Conservation (phyloP, 1,140 invertebrate species). For the Tenebrio molitor region DNA sequence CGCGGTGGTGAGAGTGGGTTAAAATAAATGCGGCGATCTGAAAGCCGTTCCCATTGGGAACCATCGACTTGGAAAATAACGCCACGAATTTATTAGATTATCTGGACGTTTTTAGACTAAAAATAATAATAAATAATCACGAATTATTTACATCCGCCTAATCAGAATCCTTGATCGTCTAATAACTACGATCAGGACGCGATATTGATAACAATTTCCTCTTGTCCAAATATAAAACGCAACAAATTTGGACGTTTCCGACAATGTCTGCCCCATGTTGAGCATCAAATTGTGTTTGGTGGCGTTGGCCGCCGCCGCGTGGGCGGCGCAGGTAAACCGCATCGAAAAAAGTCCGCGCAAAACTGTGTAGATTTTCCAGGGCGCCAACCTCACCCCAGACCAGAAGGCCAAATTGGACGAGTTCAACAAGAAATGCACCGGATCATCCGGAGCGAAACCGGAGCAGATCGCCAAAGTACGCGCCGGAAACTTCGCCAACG, state of each 20-base stretch:
- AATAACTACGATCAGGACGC: not conserved
- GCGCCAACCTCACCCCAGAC: constrained; percentile 65
- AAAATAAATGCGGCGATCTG: too few species aligned
- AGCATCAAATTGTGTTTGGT: not conserved
- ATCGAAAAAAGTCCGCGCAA: not conserved
- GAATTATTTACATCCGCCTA: not conserved
- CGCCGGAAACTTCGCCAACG: constrained; percentile 62
- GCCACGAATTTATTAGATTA: too few species aligned
- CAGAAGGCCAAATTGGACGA: constrained; percentile 69
- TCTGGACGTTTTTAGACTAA: not conserved
- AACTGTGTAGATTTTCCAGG: constrained; percentile 13
- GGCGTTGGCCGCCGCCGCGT: not conserved
- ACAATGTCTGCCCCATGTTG: not conserved
- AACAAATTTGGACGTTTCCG: not conserved
- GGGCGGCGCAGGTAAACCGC: not conserved
- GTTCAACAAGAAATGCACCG: constrained; percentile 66
- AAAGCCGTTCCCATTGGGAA: too few species aligned
- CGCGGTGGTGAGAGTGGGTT: too few species aligned
- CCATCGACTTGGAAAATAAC: too few species aligned
- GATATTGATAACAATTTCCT: not conserved
- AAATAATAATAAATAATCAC: not conserved
- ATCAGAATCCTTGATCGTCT: not conserved
- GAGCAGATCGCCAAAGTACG: constrained; percentile 64
- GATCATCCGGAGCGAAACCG: constrained; percentile 63
- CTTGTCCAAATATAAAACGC: not conserved